Evolutionary conservation across 1,140 invertebrate species (phyloP).

Genomic region (Diplogasteroides magnus): DNA sequence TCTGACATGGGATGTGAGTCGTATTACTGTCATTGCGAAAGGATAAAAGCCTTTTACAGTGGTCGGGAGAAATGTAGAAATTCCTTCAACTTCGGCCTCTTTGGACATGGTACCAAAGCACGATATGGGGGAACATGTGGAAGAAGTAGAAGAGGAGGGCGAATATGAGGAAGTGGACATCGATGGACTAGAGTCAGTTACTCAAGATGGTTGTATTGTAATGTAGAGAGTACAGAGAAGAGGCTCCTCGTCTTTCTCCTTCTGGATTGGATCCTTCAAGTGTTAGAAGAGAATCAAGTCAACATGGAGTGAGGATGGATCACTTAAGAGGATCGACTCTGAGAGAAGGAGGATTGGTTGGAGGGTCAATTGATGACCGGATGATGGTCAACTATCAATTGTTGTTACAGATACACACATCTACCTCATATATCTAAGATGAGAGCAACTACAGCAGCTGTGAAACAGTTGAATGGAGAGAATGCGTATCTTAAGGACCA

Average conservation of each 20-base stretch:
- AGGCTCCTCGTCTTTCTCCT: neutral
- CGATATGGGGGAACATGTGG: neutral
- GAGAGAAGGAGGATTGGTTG: neutral
- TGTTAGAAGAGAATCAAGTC: neutral
- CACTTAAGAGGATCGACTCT: neutral
- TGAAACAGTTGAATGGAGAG: constrained; percentile 12
- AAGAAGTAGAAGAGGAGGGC: constrained; percentile 1
- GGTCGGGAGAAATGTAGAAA: too few species aligned
- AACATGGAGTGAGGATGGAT: neutral
- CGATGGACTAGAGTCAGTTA: neutral
- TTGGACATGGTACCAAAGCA: constrained; percentile 2
- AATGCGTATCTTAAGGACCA: constrained; percentile 13
- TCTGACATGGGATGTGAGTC: too few species aligned
- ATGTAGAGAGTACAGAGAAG: neutral
- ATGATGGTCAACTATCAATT: neutral
- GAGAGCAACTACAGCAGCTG: neutral
- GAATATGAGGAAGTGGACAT: neutral
- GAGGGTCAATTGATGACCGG: neutral
- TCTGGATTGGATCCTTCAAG: neutral
- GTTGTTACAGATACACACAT: neutral
- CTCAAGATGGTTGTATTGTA: neutral
- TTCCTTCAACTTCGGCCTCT: too few species aligned
- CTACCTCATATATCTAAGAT: neutral
- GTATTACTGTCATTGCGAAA: too few species aligned
- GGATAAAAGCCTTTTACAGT: too few species aligned